These are phyloP conservation scores for Platycercus adscitus DNA, from an alignment of 2,113 vertebrate species.

Conservation along the genomic window DNA sequence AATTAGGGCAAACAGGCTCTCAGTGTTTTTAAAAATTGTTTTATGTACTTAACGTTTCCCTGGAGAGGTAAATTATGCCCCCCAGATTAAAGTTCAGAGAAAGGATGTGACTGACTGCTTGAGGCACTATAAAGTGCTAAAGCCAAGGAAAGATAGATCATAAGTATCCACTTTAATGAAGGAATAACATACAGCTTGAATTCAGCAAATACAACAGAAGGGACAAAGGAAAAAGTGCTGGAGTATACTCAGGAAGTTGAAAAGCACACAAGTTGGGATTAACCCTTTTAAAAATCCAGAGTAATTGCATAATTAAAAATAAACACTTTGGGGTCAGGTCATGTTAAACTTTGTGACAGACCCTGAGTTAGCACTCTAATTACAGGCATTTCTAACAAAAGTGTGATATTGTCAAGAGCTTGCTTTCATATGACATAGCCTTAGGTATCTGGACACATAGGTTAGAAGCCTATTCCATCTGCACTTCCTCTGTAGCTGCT, in stretches of 20 bases:
- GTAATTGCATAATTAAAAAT: background rate
- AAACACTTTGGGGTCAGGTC: background rate
- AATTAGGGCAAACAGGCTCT: constrained; percentile 31
- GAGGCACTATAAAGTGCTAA: constrained; percentile 8
- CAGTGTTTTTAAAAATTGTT: constrained; percentile 17
- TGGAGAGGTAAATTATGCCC: constrained; percentile 28
- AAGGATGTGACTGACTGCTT: constrained; percentile 45
- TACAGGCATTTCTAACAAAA: background rate
- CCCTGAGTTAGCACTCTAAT: background rate
- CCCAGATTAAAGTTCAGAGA: constrained; percentile 51
- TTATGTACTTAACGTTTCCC: constrained; percentile 46
- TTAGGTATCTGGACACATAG: background rate
- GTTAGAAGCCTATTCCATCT: background rate
- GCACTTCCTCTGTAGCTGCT: background rate
- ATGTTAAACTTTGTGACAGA: background rate
- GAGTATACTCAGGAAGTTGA: background rate
- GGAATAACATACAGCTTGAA: background rate
- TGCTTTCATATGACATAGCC: background rate
- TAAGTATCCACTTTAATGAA: background rate
- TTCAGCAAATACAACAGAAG: background rate
- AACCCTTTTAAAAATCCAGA: background rate
- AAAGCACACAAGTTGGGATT: background rate
- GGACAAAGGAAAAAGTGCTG: background rate
- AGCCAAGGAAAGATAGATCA: background rate
- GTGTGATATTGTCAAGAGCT: background rate